phyloP scores from a whole-genome alignment of 2,888 invertebrate species.

The Glyphotaelius pellucidus region DNA sequence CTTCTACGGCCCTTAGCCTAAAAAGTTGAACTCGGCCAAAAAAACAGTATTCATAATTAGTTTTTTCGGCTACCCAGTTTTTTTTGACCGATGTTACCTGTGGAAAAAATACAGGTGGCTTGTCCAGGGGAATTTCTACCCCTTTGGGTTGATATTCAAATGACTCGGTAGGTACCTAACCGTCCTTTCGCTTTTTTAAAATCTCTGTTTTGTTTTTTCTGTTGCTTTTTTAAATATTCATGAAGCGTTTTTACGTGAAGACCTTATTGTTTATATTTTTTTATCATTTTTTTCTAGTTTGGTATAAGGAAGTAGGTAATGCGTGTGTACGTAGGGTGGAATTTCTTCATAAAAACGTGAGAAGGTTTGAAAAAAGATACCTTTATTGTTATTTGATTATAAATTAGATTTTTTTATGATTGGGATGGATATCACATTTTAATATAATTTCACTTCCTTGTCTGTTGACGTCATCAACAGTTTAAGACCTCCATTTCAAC shows the following conservation, averaged over 20 bases:
- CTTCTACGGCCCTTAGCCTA: constrained; percentile 5
- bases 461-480: too few species aligned
- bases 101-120: constrained; percentile 59
- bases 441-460: background rate
- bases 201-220: constrained; percentile 52
- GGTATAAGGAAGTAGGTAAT: constrained; percentile 16
- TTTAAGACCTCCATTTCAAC: too few species aligned
- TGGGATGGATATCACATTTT: background rate
- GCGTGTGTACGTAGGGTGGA: constrained; percentile 36
- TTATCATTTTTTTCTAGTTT: constrained; percentile 19
- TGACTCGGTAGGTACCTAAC: constrained; percentile 41
- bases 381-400: background rate
- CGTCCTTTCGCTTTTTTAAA: constrained; percentile 48
- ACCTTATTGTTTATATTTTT: constrained; percentile 52
- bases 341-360: constrained; percentile 52
- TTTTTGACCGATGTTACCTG: constrained; percentile 61
- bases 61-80: constrained; percentile 59
- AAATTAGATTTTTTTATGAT: background rate
- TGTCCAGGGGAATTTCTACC: constrained; percentile 56
- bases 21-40: constrained; percentile 49
- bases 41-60: constrained; percentile 63
- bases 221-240: constrained; percentile 57
- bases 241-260: constrained; percentile 41
- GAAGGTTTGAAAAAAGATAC: constrained; percentile 41
- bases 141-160: constrained; percentile 61